phyloP scores from a whole-genome alignment of 2,888 invertebrate genomes.

The Idaea straminata region DNA sequence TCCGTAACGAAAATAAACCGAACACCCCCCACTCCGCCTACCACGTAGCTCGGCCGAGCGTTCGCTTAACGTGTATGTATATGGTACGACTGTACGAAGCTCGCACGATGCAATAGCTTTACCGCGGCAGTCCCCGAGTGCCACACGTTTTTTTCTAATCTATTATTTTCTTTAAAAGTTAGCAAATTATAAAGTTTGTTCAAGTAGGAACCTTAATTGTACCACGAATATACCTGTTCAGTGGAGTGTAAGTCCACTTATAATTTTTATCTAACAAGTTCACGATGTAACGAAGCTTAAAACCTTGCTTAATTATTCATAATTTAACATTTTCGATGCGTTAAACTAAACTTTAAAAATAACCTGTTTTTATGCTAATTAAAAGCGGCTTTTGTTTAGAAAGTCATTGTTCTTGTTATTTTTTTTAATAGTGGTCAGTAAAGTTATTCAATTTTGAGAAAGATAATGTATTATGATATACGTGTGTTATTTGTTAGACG shows the following conservation, averaged over 20 bases:
- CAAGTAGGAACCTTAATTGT: neutral
- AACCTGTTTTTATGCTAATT: constrained; percentile 66
- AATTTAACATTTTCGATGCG: constrained; percentile 60
- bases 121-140: too few species aligned
- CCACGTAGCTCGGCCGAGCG: too few species aligned
- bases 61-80: too few species aligned
- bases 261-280: constrained; percentile 24
- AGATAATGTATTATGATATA: neutral
- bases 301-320: constrained; percentile 71
- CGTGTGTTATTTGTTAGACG: neutral
- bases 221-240: neutral
- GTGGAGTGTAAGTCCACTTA: constrained; percentile 17
- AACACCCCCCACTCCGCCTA: too few species aligned
- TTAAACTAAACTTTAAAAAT: constrained; percentile 51
- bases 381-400: constrained; percentile 48
- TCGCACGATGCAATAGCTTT: too few species aligned
- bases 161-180: neutral
- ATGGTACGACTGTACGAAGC: too few species aligned
- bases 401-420: constrained; percentile 52
- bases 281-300: constrained; percentile 70
- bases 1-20: too few species aligned
- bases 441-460: constrained; percentile 15
- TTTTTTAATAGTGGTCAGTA: constrained; percentile 23
- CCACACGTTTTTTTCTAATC: too few species aligned
- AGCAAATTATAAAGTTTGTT: neutral